Conservation (phyloP, 2,888 invertebrate species). For the Micropterix aruncella region DNA sequence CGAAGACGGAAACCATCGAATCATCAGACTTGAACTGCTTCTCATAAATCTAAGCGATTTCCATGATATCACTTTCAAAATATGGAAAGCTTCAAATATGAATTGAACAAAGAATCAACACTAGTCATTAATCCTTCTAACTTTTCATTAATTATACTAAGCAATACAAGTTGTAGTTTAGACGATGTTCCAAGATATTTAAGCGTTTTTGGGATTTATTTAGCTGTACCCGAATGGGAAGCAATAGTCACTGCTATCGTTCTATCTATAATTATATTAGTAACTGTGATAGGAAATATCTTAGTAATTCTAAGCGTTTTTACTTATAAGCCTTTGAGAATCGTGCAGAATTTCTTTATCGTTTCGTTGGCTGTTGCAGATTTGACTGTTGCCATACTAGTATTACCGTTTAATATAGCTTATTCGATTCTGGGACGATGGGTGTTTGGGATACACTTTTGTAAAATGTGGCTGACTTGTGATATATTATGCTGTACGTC, state of each 20-base stretch:
- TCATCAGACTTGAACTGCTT: too few relatives aligned
- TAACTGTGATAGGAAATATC: constrained; percentile 84
- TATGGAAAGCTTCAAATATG: background rate
- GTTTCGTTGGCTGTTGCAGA: constrained; percentile 91
- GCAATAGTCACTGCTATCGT: constrained; percentile 68
- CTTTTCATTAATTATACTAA: too few relatives aligned
- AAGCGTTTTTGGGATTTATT: constrained; percentile 54
- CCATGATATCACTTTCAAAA: background rate
- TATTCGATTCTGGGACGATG: constrained; percentile 83
- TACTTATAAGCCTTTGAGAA: constrained; percentile 81
- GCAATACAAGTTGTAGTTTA: background rate
- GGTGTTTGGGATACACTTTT: constrained; percentile 84
- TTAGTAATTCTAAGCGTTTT: constrained; percentile 92
- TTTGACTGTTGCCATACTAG: constrained; percentile 77
- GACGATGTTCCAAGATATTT: background rate
- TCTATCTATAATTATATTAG: constrained; percentile 70
- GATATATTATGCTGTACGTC: constrained; percentile 95
- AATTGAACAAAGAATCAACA: background rate
- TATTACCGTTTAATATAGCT: constrained; percentile 86
- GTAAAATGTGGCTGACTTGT: constrained; percentile 92
- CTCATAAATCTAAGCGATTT: too few relatives aligned
- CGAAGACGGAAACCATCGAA: too few relatives aligned
- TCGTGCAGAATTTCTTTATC: constrained; percentile 93
- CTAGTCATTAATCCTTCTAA: too few relatives aligned
- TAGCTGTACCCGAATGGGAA: constrained; percentile 75